Base-by-base conservation (phyloP, 2,888 invertebrate species). In the Athalia circularis region DNA sequence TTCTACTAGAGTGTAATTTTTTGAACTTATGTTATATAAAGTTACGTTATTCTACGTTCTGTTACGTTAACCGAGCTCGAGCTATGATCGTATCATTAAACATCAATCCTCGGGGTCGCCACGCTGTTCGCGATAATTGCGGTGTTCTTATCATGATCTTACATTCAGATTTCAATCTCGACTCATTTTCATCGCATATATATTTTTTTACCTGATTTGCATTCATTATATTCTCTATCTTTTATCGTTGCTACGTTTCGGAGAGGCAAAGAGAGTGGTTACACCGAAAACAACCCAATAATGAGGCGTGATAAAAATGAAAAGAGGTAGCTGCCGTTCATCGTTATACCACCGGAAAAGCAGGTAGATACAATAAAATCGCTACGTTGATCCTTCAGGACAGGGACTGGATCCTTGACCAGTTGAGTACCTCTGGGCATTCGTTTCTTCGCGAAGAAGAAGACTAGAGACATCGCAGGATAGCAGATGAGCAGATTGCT, bases 401-500 rank as follows among this genome's bases (percentile, higher is more conserved):
- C 54, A 29, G 54, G 68, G 29, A 54, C 29, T 68, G 52, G 68
- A n/a, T 59, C n/a, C 8, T 72, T 15, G 59, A 45, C 59, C 75
- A 57, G 75, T 79, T 78, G 81, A 79, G 79, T 77, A 81, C 76
- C 79, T 62, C 80, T 80, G 81, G 48, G 48, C 15, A 62, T 79
- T 80, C 77, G 75, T 79, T 80, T 78, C 77, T 77, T 68, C 67
- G 78, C 76, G 77, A 80, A 70, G 80, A 77, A 80, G 80, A 79
- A 82, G 81, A 77, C 82, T 84, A 81, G 85, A 85, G 84, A 86
- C 84, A 83, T 82, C 76, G 83, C 84, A 84, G 83, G 82, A 81
- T 83, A 83, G 80, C 81, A 82, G 85, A 85, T 84, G 85, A 85
- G 85, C 85, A 84, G 85, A 86, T 85, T 85, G 85, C 84, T 85